Evolutionary conservation across 2,113 vertebrate species (phyloP).

Genomic region (Alethe castanea): DNA sequence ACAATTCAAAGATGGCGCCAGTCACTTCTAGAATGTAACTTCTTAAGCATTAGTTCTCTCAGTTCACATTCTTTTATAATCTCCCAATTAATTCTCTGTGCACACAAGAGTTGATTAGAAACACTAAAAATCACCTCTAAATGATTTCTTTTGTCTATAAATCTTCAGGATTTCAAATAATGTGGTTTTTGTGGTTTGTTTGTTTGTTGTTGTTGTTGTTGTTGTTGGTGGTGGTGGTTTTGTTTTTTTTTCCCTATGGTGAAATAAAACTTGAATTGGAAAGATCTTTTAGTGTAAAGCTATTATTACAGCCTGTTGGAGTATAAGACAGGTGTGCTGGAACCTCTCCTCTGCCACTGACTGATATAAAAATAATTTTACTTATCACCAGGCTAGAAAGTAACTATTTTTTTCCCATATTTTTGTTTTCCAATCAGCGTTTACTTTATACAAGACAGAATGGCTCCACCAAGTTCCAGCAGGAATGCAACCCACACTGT

Average conservation of each 20-base stretch:
- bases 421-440: not conserved
- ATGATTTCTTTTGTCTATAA: not conserved
- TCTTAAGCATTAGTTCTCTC: not conserved
- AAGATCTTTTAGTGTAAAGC: not conserved
- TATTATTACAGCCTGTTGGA: not conserved
- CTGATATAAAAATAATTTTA: not conserved
- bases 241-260: not conserved
- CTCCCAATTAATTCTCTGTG: not conserved
- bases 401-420: not conserved
- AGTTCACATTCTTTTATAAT: not conserved
- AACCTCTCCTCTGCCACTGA: not conserved
- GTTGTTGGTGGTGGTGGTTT: too few relatives aligned
- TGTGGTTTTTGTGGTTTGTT: too few relatives aligned
- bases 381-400: not conserved
- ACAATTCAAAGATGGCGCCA: not conserved
- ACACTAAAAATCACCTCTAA: not conserved
- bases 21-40: not conserved
- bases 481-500: not conserved
- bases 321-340: not conserved
- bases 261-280: not conserved
- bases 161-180: not conserved
- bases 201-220: too few relatives aligned
- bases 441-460: not conserved
- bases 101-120: not conserved
- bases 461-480: not conserved